Percentiles rank a stretch among this genome's conserved stretches.
These are phyloP conservation scores for Dermochelys coriacea DNA, from an alignment of 2,797 vertebrate species.

Conservation along the genomic window DNA sequence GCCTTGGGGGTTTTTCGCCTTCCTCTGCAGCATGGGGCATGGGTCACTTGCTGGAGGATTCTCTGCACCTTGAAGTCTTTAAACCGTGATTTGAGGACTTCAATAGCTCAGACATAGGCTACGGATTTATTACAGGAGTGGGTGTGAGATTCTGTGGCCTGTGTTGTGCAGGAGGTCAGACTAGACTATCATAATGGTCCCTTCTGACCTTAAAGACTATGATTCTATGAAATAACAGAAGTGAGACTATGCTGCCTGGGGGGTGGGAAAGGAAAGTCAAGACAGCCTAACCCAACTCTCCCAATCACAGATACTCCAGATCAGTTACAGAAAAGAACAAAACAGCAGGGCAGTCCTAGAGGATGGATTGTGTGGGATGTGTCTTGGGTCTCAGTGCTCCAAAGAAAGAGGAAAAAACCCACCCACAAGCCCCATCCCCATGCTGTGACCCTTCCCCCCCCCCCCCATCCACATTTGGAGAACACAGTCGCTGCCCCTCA, in stretches of 20 bases:
- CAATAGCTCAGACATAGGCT: too few relatives aligned
- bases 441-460: neutral
- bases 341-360: neutral
- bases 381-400: neutral
- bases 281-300: neutral
- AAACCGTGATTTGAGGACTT: too few relatives aligned
- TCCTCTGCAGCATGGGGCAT: too few relatives aligned
- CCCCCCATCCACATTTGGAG: neutral
- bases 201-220: too few relatives aligned
- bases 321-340: neutral
- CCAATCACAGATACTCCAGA: neutral
- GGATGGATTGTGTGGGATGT: neutral
- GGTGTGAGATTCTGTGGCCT: too few relatives aligned
- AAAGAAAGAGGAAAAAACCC: neutral
- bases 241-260: neutral
- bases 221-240: too few relatives aligned
- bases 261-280: neutral
- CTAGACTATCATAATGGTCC: too few relatives aligned
- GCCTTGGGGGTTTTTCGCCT: too few relatives aligned
- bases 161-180: too few relatives aligned
- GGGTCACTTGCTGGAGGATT: too few relatives aligned
- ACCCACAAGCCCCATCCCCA: neutral
- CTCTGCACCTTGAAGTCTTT: too few relatives aligned
- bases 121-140: too few relatives aligned
- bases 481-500: accelerated